Conservation (phyloP, 1,140 invertebrate genomes). For the Branchinecta lindahli region DNA sequence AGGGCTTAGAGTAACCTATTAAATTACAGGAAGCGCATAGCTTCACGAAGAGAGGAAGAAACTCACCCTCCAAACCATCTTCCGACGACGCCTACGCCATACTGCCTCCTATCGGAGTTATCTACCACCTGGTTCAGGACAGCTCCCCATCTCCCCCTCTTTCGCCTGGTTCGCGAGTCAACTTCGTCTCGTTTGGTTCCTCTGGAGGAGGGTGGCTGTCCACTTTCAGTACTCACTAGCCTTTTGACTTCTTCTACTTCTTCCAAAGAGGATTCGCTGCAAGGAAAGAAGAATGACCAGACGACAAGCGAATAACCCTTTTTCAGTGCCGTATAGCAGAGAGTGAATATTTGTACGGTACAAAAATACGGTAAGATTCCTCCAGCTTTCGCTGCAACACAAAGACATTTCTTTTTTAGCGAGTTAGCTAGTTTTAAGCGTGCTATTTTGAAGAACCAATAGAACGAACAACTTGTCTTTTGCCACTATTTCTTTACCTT, state of each 20-base stretch:
- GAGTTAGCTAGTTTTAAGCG: too few relatives aligned
- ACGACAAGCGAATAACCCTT: too few relatives aligned
- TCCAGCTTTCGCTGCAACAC: too few relatives aligned
- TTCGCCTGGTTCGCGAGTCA: constrained; percentile 27
- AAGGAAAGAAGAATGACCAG: neutral
- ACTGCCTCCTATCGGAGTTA: constrained; percentile 61
- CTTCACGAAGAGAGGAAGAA: neutral
- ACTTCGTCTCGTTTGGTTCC: constrained; percentile 25
- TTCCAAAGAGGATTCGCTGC: constrained; percentile 2
- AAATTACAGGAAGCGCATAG: too few relatives aligned
- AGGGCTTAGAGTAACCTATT: too few relatives aligned
- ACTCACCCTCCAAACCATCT: constrained; percentile 48
- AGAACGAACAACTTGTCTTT: too few relatives aligned
- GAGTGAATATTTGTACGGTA: too few relatives aligned
- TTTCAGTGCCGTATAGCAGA: too few relatives aligned
- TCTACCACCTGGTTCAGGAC: constrained; percentile 52
- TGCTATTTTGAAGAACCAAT: too few relatives aligned
- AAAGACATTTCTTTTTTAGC: too few relatives aligned
- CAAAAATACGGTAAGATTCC: too few relatives aligned
- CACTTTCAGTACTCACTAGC: constrained; percentile 26
- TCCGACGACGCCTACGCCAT: constrained; percentile 69
- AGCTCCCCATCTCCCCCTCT: constrained; percentile 44
- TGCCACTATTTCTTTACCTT: too few relatives aligned
- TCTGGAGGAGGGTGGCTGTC: constrained; percentile 24
- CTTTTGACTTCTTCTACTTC: constrained; percentile 20